A percentile compares a stretch with the other conserved stretches of the same genome.
phyloP scores from a whole-genome alignment of 2,113 vertebrate genomes.

The Catharus fuscescens region DNA sequence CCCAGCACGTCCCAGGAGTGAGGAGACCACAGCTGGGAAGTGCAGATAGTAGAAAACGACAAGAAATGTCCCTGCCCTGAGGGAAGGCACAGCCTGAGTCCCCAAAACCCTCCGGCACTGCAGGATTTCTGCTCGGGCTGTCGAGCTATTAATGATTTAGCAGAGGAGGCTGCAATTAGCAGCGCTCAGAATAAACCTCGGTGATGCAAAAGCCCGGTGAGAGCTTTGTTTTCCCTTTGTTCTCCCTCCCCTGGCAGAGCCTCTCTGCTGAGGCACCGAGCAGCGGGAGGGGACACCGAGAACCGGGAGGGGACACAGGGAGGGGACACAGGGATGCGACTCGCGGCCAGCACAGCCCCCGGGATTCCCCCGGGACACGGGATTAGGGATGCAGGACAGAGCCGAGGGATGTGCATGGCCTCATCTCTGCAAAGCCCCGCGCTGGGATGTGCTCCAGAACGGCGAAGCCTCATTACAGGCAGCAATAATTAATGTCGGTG shows the following conservation, averaged over 20 bases:
- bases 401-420: background rate
- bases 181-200: conserved; percentile 13
- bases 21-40: background rate
- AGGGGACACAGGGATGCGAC: background rate
- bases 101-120: background rate
- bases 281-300: fast-evolving
- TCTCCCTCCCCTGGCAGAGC: background rate
- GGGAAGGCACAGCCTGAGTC: background rate
- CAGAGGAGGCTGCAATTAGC: conserved; percentile 40
- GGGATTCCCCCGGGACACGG: background rate
- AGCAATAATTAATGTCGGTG: background rate
- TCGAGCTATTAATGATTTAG: background rate
- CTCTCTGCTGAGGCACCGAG: fast-evolving
- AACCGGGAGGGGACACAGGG: background rate
- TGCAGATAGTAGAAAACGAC: background rate
- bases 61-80: background rate
- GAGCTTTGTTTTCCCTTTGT: background rate
- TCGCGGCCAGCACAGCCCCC: fast-evolving
- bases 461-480: background rate
- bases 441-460: conserved; percentile 7
- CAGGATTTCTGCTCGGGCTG: background rate
- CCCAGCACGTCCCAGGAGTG: background rate
- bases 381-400: fast-evolving
- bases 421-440: background rate
- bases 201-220: background rate